Percentiles rank a stretch among this genome's conserved stretches.
phyloP scores from a whole-genome alignment of 2,113 vertebrate genomes.

The Leuciscus idus region DNA sequence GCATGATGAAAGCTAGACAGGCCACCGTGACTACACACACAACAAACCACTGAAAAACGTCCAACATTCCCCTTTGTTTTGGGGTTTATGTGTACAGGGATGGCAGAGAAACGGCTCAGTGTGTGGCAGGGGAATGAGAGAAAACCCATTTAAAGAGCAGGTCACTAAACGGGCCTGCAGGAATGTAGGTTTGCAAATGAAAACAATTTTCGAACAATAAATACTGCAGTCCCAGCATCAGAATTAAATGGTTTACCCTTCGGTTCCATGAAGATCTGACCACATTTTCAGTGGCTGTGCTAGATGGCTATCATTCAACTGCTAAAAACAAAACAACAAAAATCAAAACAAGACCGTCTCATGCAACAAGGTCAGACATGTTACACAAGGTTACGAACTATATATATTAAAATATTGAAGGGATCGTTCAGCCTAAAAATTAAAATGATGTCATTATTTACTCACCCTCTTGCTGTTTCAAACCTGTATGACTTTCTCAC shows the following conservation, averaged over 20 bases:
- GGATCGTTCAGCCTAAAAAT: background rate
- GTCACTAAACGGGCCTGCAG: slow-evolving; percentile 62
- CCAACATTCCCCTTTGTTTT: slow-evolving; percentile 65
- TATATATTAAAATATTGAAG: background rate
- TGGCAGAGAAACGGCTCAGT: slow-evolving; percentile 58
- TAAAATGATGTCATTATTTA: background rate
- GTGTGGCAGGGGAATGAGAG: slow-evolving; percentile 66
- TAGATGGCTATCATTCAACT: slow-evolving; percentile 28
- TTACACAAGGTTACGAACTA: background rate
- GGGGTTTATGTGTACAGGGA: slow-evolving; percentile 60
- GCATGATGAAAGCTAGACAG: slow-evolving; percentile 72
- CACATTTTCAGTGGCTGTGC: slow-evolving; percentile 40
- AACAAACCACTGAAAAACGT: slow-evolving; percentile 70
- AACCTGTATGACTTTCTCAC: background rate
- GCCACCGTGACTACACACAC: slow-evolving; percentile 75
- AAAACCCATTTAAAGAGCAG: slow-evolving; percentile 61
- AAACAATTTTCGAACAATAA: slow-evolving; percentile 72
- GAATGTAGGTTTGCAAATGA: slow-evolving; percentile 72
- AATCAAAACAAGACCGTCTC: slow-evolving; percentile 11
- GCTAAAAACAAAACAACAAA: slow-evolving; percentile 18
- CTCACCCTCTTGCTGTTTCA: background rate
- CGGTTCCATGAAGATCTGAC: slow-evolving; percentile 43
- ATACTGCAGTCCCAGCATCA: slow-evolving; percentile 66
- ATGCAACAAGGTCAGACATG: slow-evolving; percentile 1
- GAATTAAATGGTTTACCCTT: slow-evolving; percentile 59